Evolutionary conservation across 2,888 invertebrate genomes (phyloP).

Genomic region (Hermodice carunculata): DNA sequence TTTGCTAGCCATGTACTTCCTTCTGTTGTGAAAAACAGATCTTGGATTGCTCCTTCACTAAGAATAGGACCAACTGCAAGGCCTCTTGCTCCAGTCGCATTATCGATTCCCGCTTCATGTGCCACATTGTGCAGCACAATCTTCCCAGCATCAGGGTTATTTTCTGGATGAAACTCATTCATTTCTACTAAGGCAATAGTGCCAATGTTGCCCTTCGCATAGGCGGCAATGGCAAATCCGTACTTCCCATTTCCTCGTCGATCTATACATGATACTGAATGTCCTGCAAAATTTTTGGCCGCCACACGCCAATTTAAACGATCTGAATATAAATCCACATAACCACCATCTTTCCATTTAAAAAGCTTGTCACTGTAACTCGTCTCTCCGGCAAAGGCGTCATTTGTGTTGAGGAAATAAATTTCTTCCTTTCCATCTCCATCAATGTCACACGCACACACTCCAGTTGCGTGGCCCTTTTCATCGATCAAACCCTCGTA

Average conservation of each 20-base stretch:
- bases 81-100: conserved; percentile 56
- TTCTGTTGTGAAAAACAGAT: conserved; percentile 61
- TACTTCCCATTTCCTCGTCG: conserved; percentile 55
- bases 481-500: conserved; percentile 48
- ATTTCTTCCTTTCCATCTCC: conserved; percentile 63
- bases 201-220: conserved; percentile 43
- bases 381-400: conserved; percentile 50
- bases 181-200: conserved; percentile 57
- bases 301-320: conserved; percentile 42
- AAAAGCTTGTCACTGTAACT: conserved; percentile 55
- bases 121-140: conserved; percentile 53
- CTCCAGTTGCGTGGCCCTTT: conserved; percentile 52
- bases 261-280: conserved; percentile 59
- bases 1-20: conserved; percentile 41
- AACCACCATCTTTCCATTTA: conserved; percentile 53
- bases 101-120: conserved; percentile 46
- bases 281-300: conserved; percentile 49
- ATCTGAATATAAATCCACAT: conserved; percentile 53
- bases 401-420: conserved; percentile 59
- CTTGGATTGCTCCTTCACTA: conserved; percentile 49
- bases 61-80: conserved; percentile 59
- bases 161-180: conserved; percentile 46
- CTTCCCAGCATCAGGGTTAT: conserved; percentile 45
- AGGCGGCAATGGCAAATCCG: conserved; percentile 52
- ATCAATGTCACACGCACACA: conserved; percentile 59